Evolutionary conservation across 2,888 invertebrate genomes (phyloP).

Genomic region (Eutolmus rufibarbis): DNA sequence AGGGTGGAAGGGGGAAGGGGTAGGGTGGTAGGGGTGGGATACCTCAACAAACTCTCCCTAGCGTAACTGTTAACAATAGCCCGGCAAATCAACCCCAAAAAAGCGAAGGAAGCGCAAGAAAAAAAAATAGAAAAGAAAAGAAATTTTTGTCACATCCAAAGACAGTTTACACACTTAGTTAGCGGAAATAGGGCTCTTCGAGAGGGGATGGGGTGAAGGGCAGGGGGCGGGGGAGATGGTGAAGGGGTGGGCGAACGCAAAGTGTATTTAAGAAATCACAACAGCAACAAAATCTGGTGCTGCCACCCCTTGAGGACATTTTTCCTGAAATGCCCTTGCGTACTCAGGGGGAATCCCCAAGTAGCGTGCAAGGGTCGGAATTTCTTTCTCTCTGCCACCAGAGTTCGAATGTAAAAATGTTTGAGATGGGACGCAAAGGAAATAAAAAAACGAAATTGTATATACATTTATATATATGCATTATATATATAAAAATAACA

Average conservation of each 20-base stretch:
- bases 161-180: constrained; percentile 42
- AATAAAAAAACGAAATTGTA: background rate
- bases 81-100: constrained; percentile 33
- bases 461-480: too few relatives aligned
- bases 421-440: background rate
- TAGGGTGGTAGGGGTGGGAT: background rate
- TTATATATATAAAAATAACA: background rate
- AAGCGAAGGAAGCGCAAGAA: background rate
- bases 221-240: background rate
- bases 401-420: background rate
- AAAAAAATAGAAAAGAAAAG: background rate
- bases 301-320: constrained; percentile 23
- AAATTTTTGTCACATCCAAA: constrained; percentile 41
- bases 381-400: background rate
- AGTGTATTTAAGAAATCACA: constrained; percentile 41
- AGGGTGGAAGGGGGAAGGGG: background rate
- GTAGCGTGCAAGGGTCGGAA: background rate
- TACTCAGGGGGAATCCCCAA: background rate
- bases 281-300: constrained; percentile 12
- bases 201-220: background rate
- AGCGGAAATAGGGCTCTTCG: constrained; percentile 1
- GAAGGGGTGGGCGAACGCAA: background rate
- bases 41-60: background rate
- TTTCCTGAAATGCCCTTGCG: constrained; percentile 18
- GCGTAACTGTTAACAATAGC: constrained; percentile 17